Evolutionary conservation across 1,140 invertebrate genomes (phyloP), one percentile per base, ranked within the genome.

Genomic region (Procambarus virginalis): DNA sequence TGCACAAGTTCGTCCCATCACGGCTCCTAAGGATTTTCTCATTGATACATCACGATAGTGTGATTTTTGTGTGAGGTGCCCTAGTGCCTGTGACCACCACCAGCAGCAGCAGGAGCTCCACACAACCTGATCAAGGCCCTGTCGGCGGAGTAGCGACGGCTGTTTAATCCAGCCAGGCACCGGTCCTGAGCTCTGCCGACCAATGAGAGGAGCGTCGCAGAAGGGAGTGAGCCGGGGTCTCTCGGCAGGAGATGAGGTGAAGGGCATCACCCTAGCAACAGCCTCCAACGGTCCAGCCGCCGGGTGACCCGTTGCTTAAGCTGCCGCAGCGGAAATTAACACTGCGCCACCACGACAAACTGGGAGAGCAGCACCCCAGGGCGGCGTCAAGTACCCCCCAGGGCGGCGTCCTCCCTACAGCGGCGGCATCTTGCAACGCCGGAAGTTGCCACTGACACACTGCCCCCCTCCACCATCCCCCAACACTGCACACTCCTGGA

Each of bases 251-350:
- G 60, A 0, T 20, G 60, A 1, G 60, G 60, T 17, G 17, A 64
- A 64, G 60, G 17, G 60, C 60, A 4, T 64, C 68, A 73, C n/a
- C 68, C 20, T n/a, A 20, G 68, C n/a, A 10, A 22, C n/a, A 34
- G 20, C 68, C 0, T 3, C n/a, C 68, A 73, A 10, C 6, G 5
- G 5, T 73, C 20, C 68, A 20, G 64, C 14, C 64, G 17, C 64
- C 12, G 17, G 60, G 60, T 64, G 60, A 64, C 12, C 60, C 4
- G 60, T 64, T 17, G 1, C 60, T 2, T 64, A 64, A 10, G 4
- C 68, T 73, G 68, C 14, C 68, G 22, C 68, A 73, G 68, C 68
- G 68, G 68, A 73, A 73, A 73, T 73, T 73, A 73, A 73, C 68
- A 73, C 68, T 73, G 68, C 68, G 10, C 68, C n/a, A 34, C 3